Percentiles rank a stretch among this genome's conserved stretches.
Conservation (phyloP, 2,888 invertebrate species). For the Yponomeuta evonymella region DNA sequence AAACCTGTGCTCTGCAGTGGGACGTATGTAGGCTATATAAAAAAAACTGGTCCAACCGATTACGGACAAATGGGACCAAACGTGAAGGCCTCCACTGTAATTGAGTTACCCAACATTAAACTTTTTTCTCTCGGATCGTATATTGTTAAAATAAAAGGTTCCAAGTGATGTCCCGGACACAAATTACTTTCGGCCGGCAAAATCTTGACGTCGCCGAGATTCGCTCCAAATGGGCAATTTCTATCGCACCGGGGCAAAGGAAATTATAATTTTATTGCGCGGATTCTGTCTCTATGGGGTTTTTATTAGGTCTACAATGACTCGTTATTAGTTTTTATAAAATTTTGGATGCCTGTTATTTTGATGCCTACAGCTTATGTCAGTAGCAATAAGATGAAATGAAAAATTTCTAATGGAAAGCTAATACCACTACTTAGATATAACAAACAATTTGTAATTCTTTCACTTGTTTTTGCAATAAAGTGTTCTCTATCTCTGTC, state of each 20-base stretch:
- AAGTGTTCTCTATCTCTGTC: too few relatives aligned
- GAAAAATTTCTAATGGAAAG: too few relatives aligned
- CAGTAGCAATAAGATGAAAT: too few relatives aligned
- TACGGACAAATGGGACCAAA: background rate
- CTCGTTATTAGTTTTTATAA: too few relatives aligned
- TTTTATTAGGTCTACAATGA: background rate
- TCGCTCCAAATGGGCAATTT: conserved; percentile 21
- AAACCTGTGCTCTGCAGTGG: conserved; percentile 19
- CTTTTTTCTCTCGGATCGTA: conserved; percentile 49
- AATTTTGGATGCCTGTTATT: too few relatives aligned
- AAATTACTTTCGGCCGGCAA: conserved; percentile 44
- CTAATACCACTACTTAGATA: too few relatives aligned
- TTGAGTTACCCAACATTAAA: conserved; percentile 65
- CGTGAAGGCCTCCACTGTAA: conserved; percentile 28
- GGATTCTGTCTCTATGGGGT: background rate
- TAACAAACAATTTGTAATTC: too few relatives aligned
- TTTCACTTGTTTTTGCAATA: too few relatives aligned
- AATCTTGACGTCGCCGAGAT: conserved; percentile 48
- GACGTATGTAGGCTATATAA: conserved; percentile 13
- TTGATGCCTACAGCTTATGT: too few relatives aligned
- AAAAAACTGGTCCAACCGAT: background rate
- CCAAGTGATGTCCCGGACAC: conserved; percentile 37
- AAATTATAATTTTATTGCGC: conserved; percentile 9
- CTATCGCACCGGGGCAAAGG: background rate
- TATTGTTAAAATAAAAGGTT: conserved; percentile 57